Conservation (phyloP, 1,140 invertebrate species). For the Piezodorus guildinii region DNA sequence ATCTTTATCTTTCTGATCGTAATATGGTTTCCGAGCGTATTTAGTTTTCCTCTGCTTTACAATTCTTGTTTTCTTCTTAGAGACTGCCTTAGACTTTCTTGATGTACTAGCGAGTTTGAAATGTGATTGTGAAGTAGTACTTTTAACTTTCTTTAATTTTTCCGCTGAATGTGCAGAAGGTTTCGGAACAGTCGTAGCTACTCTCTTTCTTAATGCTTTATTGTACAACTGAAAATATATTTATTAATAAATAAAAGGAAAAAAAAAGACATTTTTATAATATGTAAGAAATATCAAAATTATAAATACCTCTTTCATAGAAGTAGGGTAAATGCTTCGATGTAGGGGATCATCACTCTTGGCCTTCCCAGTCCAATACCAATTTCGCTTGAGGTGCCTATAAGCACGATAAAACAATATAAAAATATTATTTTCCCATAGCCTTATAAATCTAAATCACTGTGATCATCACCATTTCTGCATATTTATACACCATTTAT, state of each 20-base stretch:
- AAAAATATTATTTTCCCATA: too few species aligned
- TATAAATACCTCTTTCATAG: slow-evolving; percentile 8
- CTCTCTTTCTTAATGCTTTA: background rate
- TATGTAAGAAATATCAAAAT: background rate
- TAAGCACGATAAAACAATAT: slow-evolving; percentile 18
- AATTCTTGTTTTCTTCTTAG: slow-evolving; percentile 16
- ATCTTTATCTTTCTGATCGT: slow-evolving; percentile 53
- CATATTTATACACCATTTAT: too few species aligned
- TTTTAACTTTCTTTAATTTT: slow-evolving; percentile 1
- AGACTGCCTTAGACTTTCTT: slow-evolving; percentile 1
- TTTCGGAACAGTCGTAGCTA: background rate
- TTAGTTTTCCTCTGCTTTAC: slow-evolving; percentile 19
- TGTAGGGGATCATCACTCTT: background rate
- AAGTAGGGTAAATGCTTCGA: background rate
- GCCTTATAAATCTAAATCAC: too few species aligned
- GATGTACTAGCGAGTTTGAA: too few species aligned
- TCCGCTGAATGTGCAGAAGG: background rate
- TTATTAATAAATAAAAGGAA: background rate
- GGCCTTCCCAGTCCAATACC: slow-evolving; percentile 38
- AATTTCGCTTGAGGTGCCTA: slow-evolving; percentile 53
- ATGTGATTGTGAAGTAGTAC: background rate
- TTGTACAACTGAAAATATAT: background rate
- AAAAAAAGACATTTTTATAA: background rate
- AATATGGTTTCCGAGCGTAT: slow-evolving; percentile 34
- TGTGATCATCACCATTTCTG: too few species aligned